A percentile compares a stretch with the other conserved stretches of the same genome.
Evolutionary conservation across 2,888 invertebrate species (phyloP).

Genomic region (Folsomia manolachei): DNA sequence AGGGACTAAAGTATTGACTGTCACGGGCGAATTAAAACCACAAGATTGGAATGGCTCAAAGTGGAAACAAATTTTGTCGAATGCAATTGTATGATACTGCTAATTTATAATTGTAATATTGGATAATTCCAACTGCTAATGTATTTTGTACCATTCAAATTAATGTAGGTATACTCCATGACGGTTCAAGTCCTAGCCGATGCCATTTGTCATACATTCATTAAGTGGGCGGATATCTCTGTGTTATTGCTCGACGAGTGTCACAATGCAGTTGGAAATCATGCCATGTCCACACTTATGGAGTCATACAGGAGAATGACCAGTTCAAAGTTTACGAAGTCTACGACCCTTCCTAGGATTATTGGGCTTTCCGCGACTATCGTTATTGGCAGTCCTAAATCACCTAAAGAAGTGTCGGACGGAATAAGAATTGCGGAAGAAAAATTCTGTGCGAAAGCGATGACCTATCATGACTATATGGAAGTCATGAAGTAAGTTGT

Average conservation of each 20-base stretch:
- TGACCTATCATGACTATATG: conserved; percentile 62
- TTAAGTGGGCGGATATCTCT: neutral
- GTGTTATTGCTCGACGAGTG: conserved; percentile 79
- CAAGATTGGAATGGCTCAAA: neutral
- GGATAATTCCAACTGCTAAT: neutral
- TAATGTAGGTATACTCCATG: neutral
- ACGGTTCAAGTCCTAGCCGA: neutral
- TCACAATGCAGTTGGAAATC: conserved; percentile 77
- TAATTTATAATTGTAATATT: neutral
- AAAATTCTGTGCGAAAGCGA: conserved; percentile 69
- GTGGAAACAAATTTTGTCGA: conserved; percentile 1
- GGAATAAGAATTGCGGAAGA: conserved; percentile 64
- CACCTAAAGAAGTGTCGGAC: neutral
- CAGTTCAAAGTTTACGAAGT: too few species aligned
- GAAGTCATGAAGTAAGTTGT: too few species aligned
- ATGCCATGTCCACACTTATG: conserved; percentile 72
- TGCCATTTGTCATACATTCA: neutral
- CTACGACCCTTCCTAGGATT: conserved; percentile 64
- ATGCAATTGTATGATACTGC: neutral
- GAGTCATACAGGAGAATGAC: neutral
- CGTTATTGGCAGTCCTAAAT: conserved; percentile 63
- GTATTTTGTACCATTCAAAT: neutral
- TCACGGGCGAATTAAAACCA: neutral
- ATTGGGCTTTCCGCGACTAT: conserved; percentile 84
- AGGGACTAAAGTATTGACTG: neutral